A percentile compares a stretch with the other conserved stretches of the same genome.
These are phyloP conservation scores for Drosophila seguyi DNA, from an alignment of 1,140 invertebrate species.

Conservation along the genomic window DNA sequence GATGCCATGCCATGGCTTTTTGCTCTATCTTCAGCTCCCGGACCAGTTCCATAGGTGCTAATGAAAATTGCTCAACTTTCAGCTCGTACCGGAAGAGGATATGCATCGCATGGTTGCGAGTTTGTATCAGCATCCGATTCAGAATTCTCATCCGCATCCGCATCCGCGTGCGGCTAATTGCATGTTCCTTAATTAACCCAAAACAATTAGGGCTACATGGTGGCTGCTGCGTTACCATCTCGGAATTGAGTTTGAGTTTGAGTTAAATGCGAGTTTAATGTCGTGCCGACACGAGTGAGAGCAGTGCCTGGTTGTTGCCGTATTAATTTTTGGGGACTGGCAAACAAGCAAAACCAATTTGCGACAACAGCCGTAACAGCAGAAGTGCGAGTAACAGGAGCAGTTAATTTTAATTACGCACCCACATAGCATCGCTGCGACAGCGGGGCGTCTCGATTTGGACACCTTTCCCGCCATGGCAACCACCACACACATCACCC, in stretches of 20 bases:
- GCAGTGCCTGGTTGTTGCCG: background rate
- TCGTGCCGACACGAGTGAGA: constrained; percentile 17
- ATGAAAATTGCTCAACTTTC: constrained; percentile 77
- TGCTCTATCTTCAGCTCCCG: background rate
- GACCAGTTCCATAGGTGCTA: constrained; percentile 63
- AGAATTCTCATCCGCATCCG: constrained; percentile 5
- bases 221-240: constrained; percentile 21
- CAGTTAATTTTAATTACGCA: constrained; percentile 84
- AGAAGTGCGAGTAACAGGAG: constrained; percentile 45
- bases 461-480: constrained; percentile 61
- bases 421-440: constrained; percentile 50
- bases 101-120: constrained; percentile 21
- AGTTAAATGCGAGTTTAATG: constrained; percentile 70
- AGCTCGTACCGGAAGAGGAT: constrained; percentile 45
- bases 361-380: constrained; percentile 41
- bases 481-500: background rate
- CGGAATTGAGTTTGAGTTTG: constrained; percentile 33
- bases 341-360: constrained; percentile 81
- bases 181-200: constrained; percentile 36
- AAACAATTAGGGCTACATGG: constrained; percentile 54
- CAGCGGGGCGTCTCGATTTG: constrained; percentile 76
- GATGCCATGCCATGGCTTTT: constrained; percentile 10
- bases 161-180: constrained; percentile 52
- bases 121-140: constrained; percentile 18
- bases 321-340: constrained; percentile 54